Evolutionary conservation across 2,797 vertebrate genomes (phyloP), one percentile per base, ranked within the genome.

Genomic region (Florisuga fusca): DNA sequence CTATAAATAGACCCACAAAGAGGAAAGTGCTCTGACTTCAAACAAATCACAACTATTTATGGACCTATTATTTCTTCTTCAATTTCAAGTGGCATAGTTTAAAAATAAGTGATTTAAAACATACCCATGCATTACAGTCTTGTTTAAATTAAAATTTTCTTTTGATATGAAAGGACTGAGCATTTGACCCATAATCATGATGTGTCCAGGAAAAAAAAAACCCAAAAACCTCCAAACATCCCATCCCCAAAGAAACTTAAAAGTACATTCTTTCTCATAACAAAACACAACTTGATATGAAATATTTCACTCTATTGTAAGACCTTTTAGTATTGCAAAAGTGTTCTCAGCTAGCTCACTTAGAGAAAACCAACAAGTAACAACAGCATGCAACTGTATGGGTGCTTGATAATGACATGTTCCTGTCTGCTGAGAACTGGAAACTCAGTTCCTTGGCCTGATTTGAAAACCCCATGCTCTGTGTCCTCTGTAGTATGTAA

Each of bases 21-120:
- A 73, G 80, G 92, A 96, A 92, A 51, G 18, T 81, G 86, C 38
- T 92, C 74, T 79, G 75, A 91, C 79, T 93, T 94, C 76, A 92
- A 96, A 92, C 53, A 94, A 86, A 93, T 91, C 81, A 69, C 73
- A 87, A 55, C 63, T 88, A 63, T 86, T 89, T 91, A 84, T 77
- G 36, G 90, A 10, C 1, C 4, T 57, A 34, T 51, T 88, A 91
- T 90, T 84, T 31, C 19, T 87, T 63, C 63, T 0, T 0, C 72
- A 83, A 64, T 89, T 75, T 80, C 87, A 90, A 94, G 62, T 29
- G 64, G n/a, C n/a, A 66, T 18, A 4, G 69, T 93, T 82, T 77
- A 38, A 78, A 94, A 87, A 83, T 67, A 92, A 64, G 82, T 79
- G 34, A 88, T 80, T 73, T 80, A 86, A 77, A 16, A 86, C 23